These are phyloP conservation scores for Phymastichus coffea DNA, from an alignment of 1,140 invertebrate species.

Conservation along the genomic window DNA sequence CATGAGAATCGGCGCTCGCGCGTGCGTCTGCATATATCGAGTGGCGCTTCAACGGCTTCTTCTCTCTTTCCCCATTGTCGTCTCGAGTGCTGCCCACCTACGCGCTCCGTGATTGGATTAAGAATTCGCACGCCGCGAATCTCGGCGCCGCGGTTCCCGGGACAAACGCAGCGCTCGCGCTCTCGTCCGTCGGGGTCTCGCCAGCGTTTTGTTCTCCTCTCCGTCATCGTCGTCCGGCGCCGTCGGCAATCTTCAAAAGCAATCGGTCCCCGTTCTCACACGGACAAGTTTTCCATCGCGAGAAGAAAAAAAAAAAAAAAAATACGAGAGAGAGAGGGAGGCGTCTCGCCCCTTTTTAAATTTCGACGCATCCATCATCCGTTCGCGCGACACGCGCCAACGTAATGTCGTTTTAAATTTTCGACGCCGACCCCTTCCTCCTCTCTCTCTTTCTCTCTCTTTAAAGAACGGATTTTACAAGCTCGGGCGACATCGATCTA, in stretches of 20 bases:
- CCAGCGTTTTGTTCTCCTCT: too few relatives aligned
- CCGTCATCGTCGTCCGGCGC: too few relatives aligned
- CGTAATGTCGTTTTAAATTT: too few relatives aligned
- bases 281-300: neutral
- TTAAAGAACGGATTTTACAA: slow-evolving; percentile 5
- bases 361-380: slow-evolving; percentile 14
- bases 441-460: neutral
- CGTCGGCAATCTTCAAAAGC: slow-evolving; percentile 7
- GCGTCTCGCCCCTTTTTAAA: neutral
- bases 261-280: slow-evolving; percentile 11
- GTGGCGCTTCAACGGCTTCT: neutral
- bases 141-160: neutral
- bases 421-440: neutral
- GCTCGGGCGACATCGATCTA: neutral
- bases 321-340: neutral
- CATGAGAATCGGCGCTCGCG: slow-evolving; percentile 43
- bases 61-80: neutral
- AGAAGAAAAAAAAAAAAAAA: neutral
- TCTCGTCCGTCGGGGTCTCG: neutral
- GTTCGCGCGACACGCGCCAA: neutral
- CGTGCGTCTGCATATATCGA: neutral
- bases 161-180: neutral
- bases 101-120: too few relatives aligned
- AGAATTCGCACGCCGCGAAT: neutral
- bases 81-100: neutral